Evolutionary conservation across 2,113 vertebrate genomes (phyloP).

Genomic region (Neolamprologus sp.): DNA sequence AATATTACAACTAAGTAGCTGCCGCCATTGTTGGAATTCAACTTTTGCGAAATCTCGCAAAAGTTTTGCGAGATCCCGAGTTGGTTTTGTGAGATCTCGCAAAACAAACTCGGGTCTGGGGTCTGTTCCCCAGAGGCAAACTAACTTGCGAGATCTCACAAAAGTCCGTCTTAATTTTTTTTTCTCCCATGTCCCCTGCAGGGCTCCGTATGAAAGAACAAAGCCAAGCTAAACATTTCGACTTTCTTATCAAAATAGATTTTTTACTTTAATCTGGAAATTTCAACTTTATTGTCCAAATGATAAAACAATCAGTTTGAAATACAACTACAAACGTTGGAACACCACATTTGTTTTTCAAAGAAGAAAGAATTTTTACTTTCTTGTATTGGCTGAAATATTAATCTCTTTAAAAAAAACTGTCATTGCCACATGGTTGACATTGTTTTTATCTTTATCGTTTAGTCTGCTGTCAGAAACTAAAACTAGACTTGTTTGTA

Average conservation of each 20-base stretch:
- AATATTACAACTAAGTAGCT: too few species aligned
- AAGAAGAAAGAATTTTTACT: not conserved
- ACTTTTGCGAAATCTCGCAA: too few species aligned
- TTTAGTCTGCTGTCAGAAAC: not conserved
- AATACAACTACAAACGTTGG: not conserved
- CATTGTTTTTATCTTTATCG: not conserved
- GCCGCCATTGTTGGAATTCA: too few species aligned
- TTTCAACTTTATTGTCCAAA: not conserved
- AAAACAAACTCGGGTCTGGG: too few species aligned
- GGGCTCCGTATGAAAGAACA: too few species aligned
- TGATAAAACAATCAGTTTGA: not conserved
- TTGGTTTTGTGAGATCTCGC: too few species aligned
- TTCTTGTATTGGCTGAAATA: fast-evolving
- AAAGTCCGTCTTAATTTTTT: too few species aligned
- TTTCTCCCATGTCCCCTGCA: too few species aligned
- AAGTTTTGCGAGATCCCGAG: too few species aligned
- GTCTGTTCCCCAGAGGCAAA: too few species aligned
- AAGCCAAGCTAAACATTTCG: too few species aligned
- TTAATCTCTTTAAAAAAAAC: not conserved
- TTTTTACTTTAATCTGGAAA: not conserved
- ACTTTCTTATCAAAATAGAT: not conserved
- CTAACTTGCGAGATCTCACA: too few species aligned
- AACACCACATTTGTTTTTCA: not conserved
- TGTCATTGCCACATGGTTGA: not conserved
- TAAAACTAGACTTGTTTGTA: not conserved